Evolutionary conservation across 2,888 invertebrate genomes (phyloP), one percentile per base, ranked within the genome.

Genomic region (Archips xylosteana): DNA sequence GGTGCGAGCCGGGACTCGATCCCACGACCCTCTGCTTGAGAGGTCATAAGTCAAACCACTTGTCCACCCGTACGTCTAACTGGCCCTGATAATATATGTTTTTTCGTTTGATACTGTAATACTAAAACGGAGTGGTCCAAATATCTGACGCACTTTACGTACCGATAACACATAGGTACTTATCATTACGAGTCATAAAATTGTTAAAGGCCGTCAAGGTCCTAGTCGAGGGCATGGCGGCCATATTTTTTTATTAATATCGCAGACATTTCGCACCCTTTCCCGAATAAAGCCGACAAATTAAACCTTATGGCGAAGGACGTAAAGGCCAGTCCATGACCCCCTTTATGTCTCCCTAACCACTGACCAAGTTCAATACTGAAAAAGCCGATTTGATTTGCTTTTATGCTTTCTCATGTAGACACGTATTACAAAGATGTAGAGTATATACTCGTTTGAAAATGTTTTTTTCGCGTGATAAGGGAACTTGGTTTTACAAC

Each of bases 231-330:
- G 79, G 73, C 76, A 78, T 76, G 78, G 74, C 66, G 60, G 61
- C 81, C 76, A 80, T 86, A 83, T 82, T 80, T 79, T 82, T 82
- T 83, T 84, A 86, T 83, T 81, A 80, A 81, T 78, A 80, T 78
- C 78, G 70, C 65, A 75, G 72, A 68, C 71, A 70, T 79, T 75
- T 75, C 78, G 76, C 78, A 79, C 75, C 71, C 60, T 63, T 62
- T 59, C 42, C 64, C 69, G 12, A 47, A 51, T 72, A 65, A 72
- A 76, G 54, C 75, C 42, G 23, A 13, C 65, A 77, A 78, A 76
- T 66, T 76, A 71, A 71, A 78, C 79, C 78, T 78, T 79, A 77
- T 76, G 63, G 39, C 67, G 23, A 57, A 66, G 75, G 49, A 45
- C 59, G 57, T 74, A 64, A 49, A 36, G 45, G 15, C n/a, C 32